Conservation (phyloP, 2,888 invertebrate species). For the Carabus problematicus region DNA sequence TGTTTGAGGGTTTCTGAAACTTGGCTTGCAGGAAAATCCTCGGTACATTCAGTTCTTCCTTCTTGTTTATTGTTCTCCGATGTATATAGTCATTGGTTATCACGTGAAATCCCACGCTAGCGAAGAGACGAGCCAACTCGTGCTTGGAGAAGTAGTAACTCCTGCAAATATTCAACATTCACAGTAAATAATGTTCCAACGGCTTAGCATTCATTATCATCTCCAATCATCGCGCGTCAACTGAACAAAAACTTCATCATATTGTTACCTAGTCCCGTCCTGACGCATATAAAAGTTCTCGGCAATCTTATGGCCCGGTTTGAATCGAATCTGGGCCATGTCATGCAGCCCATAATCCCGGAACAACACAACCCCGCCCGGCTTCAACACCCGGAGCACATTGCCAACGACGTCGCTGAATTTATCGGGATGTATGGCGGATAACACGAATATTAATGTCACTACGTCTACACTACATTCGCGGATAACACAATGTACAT, state of each 20-base stretch:
- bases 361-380: slow-evolving; percentile 84
- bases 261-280: slow-evolving; percentile 85
- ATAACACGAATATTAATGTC: slow-evolving; percentile 93
- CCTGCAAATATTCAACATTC: slow-evolving; percentile 60
- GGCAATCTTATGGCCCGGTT: slow-evolving; percentile 87
- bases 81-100: slow-evolving; percentile 79
- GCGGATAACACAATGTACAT: slow-evolving; percentile 66
- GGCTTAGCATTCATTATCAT: neutral
- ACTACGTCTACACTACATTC: slow-evolving; percentile 74
- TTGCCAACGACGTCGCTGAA: slow-evolving; percentile 71
- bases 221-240: slow-evolving; percentile 54
- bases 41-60: slow-evolving; percentile 89
- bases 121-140: slow-evolving; percentile 71
- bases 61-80: slow-evolving; percentile 88
- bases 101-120: slow-evolving; percentile 73
- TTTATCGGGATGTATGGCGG: slow-evolving; percentile 89
- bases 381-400: slow-evolving; percentile 69
- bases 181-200: too few relatives aligned
- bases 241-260: slow-evolving; percentile 58
- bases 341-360: slow-evolving; percentile 95
- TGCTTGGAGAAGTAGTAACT: slow-evolving; percentile 83
- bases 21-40: slow-evolving; percentile 94
- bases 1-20: slow-evolving; percentile 64
- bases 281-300: slow-evolving; percentile 96
- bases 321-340: slow-evolving; percentile 94